Percentiles rank a stretch among this genome's conserved stretches.
Conservation (phyloP, 2,888 invertebrate genomes). For the Morinoia aosen region DNA sequence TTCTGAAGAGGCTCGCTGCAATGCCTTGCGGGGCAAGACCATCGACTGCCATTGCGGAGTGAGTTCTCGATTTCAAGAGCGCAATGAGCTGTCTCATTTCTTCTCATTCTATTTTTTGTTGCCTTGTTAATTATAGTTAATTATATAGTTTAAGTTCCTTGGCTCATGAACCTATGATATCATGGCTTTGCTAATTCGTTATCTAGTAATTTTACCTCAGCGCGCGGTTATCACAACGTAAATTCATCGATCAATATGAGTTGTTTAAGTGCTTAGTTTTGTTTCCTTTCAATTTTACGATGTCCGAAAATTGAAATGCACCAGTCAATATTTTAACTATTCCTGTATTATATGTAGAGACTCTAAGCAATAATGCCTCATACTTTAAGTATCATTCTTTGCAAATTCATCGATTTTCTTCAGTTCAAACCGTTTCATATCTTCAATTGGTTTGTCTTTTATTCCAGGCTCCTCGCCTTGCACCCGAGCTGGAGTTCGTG, state of each 20-base stretch:
- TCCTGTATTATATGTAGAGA: no score
- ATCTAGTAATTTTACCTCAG: no score
- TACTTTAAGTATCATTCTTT: not conserved
- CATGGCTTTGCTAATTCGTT: no score
- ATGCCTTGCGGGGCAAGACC: slow-evolving; percentile 82
- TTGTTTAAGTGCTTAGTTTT: no score
- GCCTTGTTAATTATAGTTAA: not conserved
- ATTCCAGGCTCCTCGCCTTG: slow-evolving; percentile 80
- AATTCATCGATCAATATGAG: no score
- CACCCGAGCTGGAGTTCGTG: slow-evolving; percentile 86
- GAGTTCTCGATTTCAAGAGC: slow-evolving; percentile 70
- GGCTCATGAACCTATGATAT: no score
- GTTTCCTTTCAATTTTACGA: no score
- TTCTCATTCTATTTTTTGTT: not conserved
- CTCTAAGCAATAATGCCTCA: not conserved
- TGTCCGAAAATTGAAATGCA: no score
- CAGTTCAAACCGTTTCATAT: not conserved
- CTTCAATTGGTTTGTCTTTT: not conserved
- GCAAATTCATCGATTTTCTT: not conserved
- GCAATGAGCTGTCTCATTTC: not conserved
- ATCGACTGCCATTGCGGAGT: slow-evolving; percentile 85
- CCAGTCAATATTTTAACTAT: no score
- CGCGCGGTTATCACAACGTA: no score
- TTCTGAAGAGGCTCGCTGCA: slow-evolving; percentile 85
- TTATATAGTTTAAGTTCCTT: slow-evolving; percentile 35